Percentiles rank a stretch among this genome's conserved stretches.
These are phyloP conservation scores for Amphipoea lucens DNA, from an alignment of 2,888 invertebrate species.

Conservation along the genomic window DNA sequence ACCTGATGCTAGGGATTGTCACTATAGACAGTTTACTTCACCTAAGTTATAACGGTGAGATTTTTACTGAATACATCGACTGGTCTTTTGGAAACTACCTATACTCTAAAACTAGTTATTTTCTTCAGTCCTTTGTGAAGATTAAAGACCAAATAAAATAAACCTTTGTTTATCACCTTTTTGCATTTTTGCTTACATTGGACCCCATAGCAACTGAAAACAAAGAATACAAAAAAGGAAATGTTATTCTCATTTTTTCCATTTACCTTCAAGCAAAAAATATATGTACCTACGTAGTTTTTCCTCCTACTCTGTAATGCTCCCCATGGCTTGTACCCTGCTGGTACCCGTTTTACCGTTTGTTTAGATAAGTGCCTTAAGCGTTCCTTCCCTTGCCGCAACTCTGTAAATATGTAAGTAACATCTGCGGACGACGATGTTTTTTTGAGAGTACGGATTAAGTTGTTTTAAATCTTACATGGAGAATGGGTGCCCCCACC, in stretches of 20 bases:
- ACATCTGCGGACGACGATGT: neutral
- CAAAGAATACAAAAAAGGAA: neutral
- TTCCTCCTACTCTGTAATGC: neutral
- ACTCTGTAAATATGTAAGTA: conserved; percentile 24
- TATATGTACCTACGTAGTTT: neutral
- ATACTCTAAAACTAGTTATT: neutral
- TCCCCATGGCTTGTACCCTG: neutral
- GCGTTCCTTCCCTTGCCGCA: neutral
- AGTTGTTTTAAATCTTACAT: neutral
- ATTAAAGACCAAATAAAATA: neutral
- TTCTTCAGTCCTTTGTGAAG: neutral
- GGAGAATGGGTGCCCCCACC: no score
- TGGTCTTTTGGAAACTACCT: neutral
- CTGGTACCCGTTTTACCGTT: conserved; percentile 14
- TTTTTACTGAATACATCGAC: no score
- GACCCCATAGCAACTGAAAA: neutral
- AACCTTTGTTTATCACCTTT: neutral
- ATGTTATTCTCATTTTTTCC: neutral
- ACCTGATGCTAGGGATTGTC: neutral
- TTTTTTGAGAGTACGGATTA: neutral
- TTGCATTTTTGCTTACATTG: neutral
- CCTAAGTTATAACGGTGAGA: no score
- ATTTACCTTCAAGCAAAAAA: neutral
- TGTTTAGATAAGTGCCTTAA: conserved; percentile 29
- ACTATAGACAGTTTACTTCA: neutral